Evolutionary conservation across 2,113 vertebrate genomes (phyloP), one percentile per base, ranked within the genome.

Genomic region (Ammodramus savannarum): DNA sequence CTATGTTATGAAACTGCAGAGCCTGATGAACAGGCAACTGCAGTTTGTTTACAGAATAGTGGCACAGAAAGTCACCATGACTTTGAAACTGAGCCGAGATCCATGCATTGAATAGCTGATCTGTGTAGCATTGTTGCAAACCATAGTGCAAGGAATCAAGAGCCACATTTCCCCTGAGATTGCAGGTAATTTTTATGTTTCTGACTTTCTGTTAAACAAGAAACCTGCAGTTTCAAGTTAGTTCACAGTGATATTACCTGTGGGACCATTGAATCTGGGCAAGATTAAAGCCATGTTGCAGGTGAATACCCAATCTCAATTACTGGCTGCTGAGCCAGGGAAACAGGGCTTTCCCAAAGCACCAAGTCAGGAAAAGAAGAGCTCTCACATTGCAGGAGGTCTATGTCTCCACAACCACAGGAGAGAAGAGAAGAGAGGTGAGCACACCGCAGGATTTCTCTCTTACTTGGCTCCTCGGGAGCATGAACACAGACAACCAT

Each of bases 401-500:
- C 43, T 90, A 0, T 49, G 46, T 34, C 59, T 54, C 21, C 31
- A 34, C 31, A 17, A 11, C 16, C 46, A 22, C 38, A 20, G 59
- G 41, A 89, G 16, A 54, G 69, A 39, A 36, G 13, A 15, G 44
- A 62, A 41, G n/a, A 0, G 1, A 65, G 29, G 13, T 8, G 48
- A 61, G 41, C 32, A 17, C 12, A 7, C 1, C 3, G 52, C 41
- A 32, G 52, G 49, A 21, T 76, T 59, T 34, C 7, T 62, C 17
- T 7, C 18, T 63, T 34, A 8, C 27, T 55, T 7, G 8, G 1
- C 23, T 74, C 11, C n/a, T 46, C 0, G 3, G 52, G 29, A 46
- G 4, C 11, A 15, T 1, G 25, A 16, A 11, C 20, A 7, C 17
- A 51, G n/a, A 19, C 1, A 1, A 52, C 7, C 16, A 1, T 21